Base-by-base conservation (phyloP, 2,797 vertebrate species). In the Spinus pinus region DNA sequence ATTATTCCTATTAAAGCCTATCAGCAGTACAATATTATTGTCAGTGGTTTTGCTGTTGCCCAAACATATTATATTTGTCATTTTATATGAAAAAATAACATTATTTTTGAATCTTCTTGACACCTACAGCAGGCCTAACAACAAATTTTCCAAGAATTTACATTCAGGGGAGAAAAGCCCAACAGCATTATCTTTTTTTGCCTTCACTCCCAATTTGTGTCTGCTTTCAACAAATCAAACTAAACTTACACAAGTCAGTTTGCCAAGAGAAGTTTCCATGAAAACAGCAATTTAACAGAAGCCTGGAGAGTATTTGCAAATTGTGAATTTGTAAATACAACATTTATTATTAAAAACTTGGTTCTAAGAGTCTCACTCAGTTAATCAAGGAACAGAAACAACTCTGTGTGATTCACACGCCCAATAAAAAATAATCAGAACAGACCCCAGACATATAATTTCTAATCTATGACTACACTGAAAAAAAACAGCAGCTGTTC, bases 241-340 rank as follows among this genome's bases (percentile, higher is more conserved):
- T 70, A 69, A 91, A 93, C 69, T 87, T 42, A 31, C 53, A 67
- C 35, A 22, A 95, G 67, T 64, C 84, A 77, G 89, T 83, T 87
- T 93, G 79, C 47, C 1, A 20, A 92, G 54, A 72, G 58, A 82
- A 81, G 61, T 65, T 75, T 61, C 75, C 61, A 35, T 35, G 81
- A 93, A 91, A 94, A 69, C 75, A 91, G 69, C 75, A 83, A 95
- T 94, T 93, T 95, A 65, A 86, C 73, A 86, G 86, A 58, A 90
- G 91, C 61, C 84, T 75, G 75, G 56, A 86, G 91, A 89, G 65
- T 93, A 91, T 96, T 95, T 95, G 79, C 84, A 83, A 96, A 92
- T 82, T 87, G 89, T 95, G 86, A 75, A 95, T 97, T 92, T 86
- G 91, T 91, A 93, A 96, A 96, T 93, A 96, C 79, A 91, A 89